A percentile compares a stretch with the other conserved stretches of the same genome.
Conservation (phyloP, 2,113 vertebrate species). For the Willisornis vidua region DNA sequence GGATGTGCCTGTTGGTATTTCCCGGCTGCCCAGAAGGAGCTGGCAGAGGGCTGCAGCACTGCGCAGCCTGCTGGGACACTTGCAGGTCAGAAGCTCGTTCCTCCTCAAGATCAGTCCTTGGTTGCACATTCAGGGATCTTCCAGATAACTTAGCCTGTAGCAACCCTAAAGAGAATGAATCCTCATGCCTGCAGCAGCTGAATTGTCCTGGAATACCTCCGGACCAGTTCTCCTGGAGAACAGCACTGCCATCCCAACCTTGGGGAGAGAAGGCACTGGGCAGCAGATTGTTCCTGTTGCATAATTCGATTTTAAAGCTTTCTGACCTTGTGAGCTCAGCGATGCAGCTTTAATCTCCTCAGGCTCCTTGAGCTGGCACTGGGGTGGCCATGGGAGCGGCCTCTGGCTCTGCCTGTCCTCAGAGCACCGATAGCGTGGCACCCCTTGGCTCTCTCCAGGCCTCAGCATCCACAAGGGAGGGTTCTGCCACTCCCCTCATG, state of each 20-base stretch:
- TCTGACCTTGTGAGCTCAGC: background rate
- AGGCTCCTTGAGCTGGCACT: background rate
- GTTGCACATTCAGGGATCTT: conserved; percentile 11
- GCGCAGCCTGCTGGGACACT: background rate
- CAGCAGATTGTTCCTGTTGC: background rate
- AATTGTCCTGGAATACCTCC: background rate
- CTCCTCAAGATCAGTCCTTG: background rate
- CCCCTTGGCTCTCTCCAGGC: background rate
- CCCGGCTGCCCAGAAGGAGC: background rate
- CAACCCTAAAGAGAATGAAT: background rate
- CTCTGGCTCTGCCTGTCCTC: background rate
- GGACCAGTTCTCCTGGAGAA: background rate
- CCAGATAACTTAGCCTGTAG: conserved; percentile 3
- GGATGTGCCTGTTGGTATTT: background rate
- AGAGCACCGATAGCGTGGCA: accelerated
- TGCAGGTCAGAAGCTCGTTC: background rate
- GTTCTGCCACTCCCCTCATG: background rate
- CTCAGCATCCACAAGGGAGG: background rate
- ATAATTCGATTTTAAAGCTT: background rate
- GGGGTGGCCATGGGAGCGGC: accelerated
- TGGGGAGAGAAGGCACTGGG: background rate
- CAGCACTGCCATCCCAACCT: background rate
- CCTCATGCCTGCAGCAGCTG: background rate
- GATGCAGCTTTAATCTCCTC: background rate
- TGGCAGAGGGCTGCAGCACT: background rate